Evolutionary conservation across 1,140 invertebrate genomes (phyloP).

Genomic region (Melipona quadrifasciata): DNA sequence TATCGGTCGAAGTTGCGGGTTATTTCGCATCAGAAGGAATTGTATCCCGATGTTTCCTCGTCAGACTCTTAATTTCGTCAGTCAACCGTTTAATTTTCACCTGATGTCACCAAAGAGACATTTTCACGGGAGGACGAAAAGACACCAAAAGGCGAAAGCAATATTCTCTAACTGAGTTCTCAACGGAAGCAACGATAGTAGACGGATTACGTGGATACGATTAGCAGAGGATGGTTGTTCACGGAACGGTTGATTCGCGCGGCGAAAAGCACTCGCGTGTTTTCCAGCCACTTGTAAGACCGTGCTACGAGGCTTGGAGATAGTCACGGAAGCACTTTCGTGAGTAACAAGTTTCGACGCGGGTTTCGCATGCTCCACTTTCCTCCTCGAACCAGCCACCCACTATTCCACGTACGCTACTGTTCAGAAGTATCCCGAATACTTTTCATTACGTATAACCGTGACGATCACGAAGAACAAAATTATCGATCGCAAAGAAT

Average conservation of each 20-base stretch:
- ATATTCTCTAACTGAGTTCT: background rate
- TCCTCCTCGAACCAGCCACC: conserved; percentile 2
- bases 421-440: background rate
- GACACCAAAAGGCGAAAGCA: too few species aligned
- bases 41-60: too few species aligned
- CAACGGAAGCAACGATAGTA: conserved; percentile 15
- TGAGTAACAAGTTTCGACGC: conserved; percentile 67
- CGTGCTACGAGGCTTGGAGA: conserved; percentile 39
- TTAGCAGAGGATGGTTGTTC: conserved; percentile 12
- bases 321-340: conserved; percentile 65
- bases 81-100: background rate
- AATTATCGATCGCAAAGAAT: too few species aligned
- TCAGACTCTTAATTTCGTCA: background rate
- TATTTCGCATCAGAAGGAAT: too few species aligned
- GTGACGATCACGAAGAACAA: too few species aligned
- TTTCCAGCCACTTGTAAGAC: conserved; percentile 60
- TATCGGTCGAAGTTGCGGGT: too few species aligned
- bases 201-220: conserved; percentile 35
- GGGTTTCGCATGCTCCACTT: conserved; percentile 61
- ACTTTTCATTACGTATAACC: too few species aligned
- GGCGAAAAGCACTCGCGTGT: conserved; percentile 53
- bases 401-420: background rate
- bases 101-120: background rate
- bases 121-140: background rate
- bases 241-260: conserved; percentile 16